A percentile compares a stretch with the other conserved stretches of the same genome.
Conservation (phyloP, 1,140 invertebrate species). For the Pristionchus pacificus region DNA sequence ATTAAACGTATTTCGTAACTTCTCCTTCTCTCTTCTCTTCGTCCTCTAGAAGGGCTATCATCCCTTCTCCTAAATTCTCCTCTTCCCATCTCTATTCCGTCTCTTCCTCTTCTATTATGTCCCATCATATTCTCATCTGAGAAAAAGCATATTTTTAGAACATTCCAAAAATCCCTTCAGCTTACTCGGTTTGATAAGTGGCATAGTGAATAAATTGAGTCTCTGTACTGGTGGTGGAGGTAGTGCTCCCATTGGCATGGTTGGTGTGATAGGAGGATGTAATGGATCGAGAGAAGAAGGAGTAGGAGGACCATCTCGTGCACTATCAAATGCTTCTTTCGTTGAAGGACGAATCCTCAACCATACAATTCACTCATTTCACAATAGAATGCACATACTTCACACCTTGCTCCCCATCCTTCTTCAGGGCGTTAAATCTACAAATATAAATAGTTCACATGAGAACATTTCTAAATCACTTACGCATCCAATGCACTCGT, state of each 20-base stretch:
- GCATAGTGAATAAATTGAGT: too few relatives aligned
- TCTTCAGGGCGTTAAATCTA: conserved; percentile 9
- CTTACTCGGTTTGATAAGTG: too few relatives aligned
- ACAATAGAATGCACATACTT: background rate
- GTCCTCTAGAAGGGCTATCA: background rate
- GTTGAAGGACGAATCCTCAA: conserved; percentile 18
- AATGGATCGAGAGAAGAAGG: too few relatives aligned
- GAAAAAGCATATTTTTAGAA: too few relatives aligned
- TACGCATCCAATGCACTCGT: conserved; percentile 15
- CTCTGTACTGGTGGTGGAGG: too few relatives aligned
- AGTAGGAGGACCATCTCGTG: conserved; percentile 28
- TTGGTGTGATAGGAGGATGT: too few relatives aligned
- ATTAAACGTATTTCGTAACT: background rate
- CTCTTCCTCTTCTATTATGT: background rate
- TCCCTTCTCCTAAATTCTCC: background rate
- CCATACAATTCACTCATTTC: background rate
- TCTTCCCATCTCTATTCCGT: background rate
- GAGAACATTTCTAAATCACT: too few relatives aligned
- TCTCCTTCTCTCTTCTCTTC: background rate
- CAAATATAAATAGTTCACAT: too few relatives aligned
- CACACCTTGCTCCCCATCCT: conserved; percentile 24
- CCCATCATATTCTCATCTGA: background rate
- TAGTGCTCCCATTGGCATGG: too few relatives aligned
- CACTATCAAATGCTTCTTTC: conserved; percentile 18
- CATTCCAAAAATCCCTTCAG: too few relatives aligned